Conservation (phyloP, 2,888 invertebrate genomes). For the Caenorhabditis doughertyi region DNA sequence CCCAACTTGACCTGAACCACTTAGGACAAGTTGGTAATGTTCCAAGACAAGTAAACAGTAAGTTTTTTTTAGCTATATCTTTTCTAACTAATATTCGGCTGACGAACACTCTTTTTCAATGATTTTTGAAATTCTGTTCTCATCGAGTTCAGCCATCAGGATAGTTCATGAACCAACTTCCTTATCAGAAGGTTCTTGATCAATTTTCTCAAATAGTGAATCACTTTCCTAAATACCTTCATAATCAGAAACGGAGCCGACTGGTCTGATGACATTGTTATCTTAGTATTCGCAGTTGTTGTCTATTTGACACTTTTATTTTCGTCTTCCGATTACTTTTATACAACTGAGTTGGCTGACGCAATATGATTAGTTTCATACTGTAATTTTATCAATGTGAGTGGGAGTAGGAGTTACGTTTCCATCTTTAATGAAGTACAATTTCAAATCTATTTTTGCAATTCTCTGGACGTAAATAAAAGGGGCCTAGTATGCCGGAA, state of each 20-base stretch:
- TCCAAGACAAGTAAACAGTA: constrained; percentile 32
- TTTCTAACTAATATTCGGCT: background rate
- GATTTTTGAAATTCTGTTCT: background rate
- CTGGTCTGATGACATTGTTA: constrained; percentile 49
- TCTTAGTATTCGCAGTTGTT: constrained; percentile 40
- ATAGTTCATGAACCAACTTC: constrained; percentile 18
- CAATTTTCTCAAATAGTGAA: background rate
- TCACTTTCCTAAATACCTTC: constrained; percentile 10
- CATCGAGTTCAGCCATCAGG: background rate
- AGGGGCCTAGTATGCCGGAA: background rate
- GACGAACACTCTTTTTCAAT: background rate
- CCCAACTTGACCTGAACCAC: constrained; percentile 31
- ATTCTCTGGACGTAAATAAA: background rate
- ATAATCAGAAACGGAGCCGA: constrained; percentile 38
- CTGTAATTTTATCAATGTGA: constrained; percentile 3
- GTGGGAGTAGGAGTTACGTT: background rate
- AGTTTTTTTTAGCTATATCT: constrained; percentile 31
- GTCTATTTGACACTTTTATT: constrained; percentile 39
- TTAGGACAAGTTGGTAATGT: constrained; percentile 22
- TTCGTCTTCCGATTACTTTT: constrained; percentile 6
- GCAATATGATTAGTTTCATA: constrained; percentile 39
- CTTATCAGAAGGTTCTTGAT: constrained; percentile 19
- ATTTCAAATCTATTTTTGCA: background rate
- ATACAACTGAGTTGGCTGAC: constrained; percentile 38
- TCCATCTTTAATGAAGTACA: background rate